Percentiles rank a stretch among this genome's conserved stretches.
Conservation (phyloP, 2,113 vertebrate genomes). For the Dicerorhinus sumatrensis region DNA sequence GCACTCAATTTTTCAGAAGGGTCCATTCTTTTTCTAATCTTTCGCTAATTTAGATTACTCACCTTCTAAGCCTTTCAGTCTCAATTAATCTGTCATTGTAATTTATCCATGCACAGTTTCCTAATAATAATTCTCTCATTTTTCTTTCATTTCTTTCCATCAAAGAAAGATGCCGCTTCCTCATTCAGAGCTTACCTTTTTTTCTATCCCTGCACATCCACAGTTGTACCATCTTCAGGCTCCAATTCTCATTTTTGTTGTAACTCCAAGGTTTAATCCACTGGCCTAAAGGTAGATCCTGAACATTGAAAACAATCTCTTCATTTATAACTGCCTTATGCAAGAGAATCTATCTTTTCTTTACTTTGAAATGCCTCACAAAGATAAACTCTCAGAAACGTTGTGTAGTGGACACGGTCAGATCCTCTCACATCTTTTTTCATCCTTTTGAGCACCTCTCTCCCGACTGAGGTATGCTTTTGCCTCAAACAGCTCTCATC, state of each 20-base stretch:
- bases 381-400: neutral
- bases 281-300: neutral
- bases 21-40: neutral
- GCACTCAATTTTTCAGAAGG: slow-evolving; percentile 8
- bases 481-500: neutral
- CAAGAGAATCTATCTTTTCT: neutral
- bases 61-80: neutral
- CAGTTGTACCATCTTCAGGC: neutral
- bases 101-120: slow-evolving; percentile 23
- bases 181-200: neutral
- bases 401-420: neutral
- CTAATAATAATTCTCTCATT: slow-evolving; percentile 28
- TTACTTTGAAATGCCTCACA: slow-evolving; percentile 34
- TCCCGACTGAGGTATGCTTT: neutral
- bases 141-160: slow-evolving; percentile 1
- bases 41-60: slow-evolving; percentile 44
- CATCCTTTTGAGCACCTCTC: neutral
- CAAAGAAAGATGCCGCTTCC: neutral
- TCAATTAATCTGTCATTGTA: neutral
- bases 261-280: slow-evolving; percentile 25
- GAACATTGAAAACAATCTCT: neutral
- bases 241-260: slow-evolving; percentile 21
- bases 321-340: neutral
- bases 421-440: neutral
- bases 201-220: neutral